Evolutionary conservation across 1,140 invertebrate species (phyloP).

Genomic region (Leucophenga varia): DNA sequence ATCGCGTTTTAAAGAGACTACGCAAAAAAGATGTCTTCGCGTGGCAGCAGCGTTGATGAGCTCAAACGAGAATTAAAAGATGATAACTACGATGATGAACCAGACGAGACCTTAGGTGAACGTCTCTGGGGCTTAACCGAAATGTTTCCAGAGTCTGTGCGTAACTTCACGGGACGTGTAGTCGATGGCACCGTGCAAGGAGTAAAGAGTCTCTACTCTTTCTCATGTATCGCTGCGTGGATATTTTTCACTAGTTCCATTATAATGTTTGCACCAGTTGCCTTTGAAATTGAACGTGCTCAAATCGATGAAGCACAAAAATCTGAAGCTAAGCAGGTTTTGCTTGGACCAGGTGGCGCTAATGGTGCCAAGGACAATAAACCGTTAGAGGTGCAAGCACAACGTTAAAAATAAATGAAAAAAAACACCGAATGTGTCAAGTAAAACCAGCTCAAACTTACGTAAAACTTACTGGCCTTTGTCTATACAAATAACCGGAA

Average conservation of each 20-base stretch:
- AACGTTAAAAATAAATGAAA: too few species aligned
- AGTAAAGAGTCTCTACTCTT: slow-evolving; percentile 69
- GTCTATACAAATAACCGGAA: too few species aligned
- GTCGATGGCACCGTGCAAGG: slow-evolving; percentile 56
- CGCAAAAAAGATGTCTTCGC: too few species aligned
- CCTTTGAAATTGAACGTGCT: slow-evolving; percentile 89
- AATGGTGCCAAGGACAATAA: too few species aligned
- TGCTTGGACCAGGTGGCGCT: slow-evolving; percentile 64
- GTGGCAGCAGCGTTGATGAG: too few species aligned
- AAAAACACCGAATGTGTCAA: too few species aligned
- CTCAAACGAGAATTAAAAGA: too few species aligned
- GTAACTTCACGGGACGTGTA: slow-evolving; percentile 66
- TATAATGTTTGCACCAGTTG: slow-evolving; percentile 86
- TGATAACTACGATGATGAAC: too few species aligned
- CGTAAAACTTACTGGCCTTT: too few species aligned
- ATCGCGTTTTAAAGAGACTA: too few species aligned
- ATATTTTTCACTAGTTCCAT: slow-evolving; percentile 85
- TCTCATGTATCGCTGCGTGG: slow-evolving; percentile 81
- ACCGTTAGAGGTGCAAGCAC: too few species aligned
- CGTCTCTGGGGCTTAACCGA: slow-evolving; percentile 86
- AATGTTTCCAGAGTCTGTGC: slow-evolving; percentile 88
- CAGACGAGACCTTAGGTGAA: slow-evolving; percentile 84
- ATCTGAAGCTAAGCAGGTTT: slow-evolving; percentile 87
- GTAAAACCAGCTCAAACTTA: too few species aligned
- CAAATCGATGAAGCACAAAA: slow-evolving; percentile 91